These are phyloP conservation scores for Eulemur albifrons DNA, from an alignment of 2,797 vertebrate genomes.

Conservation along the genomic window DNA sequence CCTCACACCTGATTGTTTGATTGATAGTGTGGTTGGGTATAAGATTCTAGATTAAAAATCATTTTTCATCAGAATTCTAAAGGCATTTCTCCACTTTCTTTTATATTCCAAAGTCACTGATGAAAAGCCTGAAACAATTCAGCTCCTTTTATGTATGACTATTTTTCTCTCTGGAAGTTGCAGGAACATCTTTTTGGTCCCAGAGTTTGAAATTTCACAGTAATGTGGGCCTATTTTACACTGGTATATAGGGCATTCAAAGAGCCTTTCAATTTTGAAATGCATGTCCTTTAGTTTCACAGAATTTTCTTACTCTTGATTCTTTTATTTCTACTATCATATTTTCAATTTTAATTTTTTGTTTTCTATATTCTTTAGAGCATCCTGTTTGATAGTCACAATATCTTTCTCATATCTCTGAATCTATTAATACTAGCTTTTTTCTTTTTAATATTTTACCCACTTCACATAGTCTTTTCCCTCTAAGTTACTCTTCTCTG, in stretches of 20 bases:
- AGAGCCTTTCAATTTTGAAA: neutral
- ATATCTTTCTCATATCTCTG: neutral
- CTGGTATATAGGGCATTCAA: neutral
- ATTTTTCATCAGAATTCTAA: neutral
- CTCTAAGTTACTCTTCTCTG: neutral
- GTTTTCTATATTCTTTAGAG: neutral
- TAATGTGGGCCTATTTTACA: neutral
- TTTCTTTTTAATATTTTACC: neutral
- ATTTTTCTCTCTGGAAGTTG: neutral
- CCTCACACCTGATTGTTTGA: neutral
- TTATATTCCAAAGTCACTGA: neutral
- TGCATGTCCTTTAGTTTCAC: neutral
- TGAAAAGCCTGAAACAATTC: neutral
- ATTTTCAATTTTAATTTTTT: neutral
- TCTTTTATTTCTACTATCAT: neutral
- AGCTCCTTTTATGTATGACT: neutral
- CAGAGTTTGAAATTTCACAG: neutral
- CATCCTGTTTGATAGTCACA: neutral
- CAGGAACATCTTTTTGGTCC: neutral
- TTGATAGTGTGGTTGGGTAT: neutral
- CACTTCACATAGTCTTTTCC: neutral
- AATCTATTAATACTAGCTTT: neutral
- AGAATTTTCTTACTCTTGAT: neutral
- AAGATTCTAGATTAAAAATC: neutral
- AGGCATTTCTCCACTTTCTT: neutral